Evolutionary conservation across 2,888 invertebrate genomes (phyloP).

Genomic region (Nipponacmea schrenckii): DNA sequence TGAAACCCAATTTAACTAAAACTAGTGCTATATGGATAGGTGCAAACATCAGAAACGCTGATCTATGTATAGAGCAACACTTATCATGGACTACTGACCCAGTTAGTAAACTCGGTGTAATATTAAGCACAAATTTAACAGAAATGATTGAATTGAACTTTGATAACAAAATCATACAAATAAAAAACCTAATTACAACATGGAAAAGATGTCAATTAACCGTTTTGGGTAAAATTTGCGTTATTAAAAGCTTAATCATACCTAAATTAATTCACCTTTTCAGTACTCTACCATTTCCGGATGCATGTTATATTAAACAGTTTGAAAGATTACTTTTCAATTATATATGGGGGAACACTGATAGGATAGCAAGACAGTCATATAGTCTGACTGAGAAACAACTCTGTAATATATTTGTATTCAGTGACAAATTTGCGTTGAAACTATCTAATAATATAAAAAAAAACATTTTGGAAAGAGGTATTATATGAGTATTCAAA

Average conservation of each 20-base stretch:
- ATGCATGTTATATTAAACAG: too few species aligned
- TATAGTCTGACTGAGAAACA: too few species aligned
- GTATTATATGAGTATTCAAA: too few species aligned
- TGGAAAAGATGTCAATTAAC: not conserved
- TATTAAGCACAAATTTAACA: not conserved
- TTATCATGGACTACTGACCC: not conserved
- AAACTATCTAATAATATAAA: too few species aligned
- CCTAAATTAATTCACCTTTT: constrained; percentile 1
- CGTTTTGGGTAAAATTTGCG: not conserved
- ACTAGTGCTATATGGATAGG: not conserved
- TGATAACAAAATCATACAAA: not conserved
- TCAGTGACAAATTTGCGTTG: too few species aligned
- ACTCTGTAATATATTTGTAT: too few species aligned
- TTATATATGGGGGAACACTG: too few species aligned
- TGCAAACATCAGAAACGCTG: not conserved
- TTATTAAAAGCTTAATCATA: not conserved
- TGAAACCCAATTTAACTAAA: not conserved
- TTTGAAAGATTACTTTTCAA: too few species aligned
- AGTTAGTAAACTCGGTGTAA: not conserved
- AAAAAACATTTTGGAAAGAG: too few species aligned
- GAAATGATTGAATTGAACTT: not conserved
- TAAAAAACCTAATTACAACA: not conserved
- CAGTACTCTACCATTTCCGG: not conserved
- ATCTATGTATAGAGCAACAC: too few species aligned
- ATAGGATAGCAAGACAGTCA: too few species aligned